phyloP scores from a whole-genome alignment of 2,888 invertebrate genomes.

The Stenolophus ochropezus region DNA sequence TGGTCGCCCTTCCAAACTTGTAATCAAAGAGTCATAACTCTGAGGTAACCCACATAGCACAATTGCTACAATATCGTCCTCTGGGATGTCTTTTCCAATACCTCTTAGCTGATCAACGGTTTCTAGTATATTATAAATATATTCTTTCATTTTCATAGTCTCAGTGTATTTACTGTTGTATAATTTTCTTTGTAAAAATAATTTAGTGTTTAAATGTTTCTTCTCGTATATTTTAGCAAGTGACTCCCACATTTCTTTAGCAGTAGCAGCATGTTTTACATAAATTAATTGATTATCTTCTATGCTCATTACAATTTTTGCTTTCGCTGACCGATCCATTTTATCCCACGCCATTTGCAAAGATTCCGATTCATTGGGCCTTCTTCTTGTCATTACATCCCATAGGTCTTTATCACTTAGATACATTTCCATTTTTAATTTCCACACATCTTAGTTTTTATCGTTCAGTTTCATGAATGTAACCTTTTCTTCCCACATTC shows the following conservation, averaged over 20 bases:
- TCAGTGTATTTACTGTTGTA: constrained; percentile 1
- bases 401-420: neutral
- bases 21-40: neutral
- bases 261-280: neutral
- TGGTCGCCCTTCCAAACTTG: neutral
- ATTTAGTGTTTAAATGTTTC: neutral
- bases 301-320: neutral
- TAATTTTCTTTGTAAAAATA: constrained; percentile 1
- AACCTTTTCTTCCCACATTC: neutral
- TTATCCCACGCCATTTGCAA: neutral
- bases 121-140: neutral
- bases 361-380: neutral
- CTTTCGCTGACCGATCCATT: neutral
- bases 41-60: neutral
- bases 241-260: neutral
- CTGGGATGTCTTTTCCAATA: neutral
- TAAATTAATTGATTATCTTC: constrained; percentile 4
- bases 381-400: neutral
- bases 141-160: neutral
- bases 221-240: neutral
- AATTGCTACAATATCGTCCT: neutral
- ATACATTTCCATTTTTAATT: constrained; percentile 5
- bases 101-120: neutral
- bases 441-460: neutral
- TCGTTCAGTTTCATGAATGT: neutral